Evolutionary conservation across 2,888 invertebrate genomes (phyloP).

Genomic region (Rapana venosa): DNA sequence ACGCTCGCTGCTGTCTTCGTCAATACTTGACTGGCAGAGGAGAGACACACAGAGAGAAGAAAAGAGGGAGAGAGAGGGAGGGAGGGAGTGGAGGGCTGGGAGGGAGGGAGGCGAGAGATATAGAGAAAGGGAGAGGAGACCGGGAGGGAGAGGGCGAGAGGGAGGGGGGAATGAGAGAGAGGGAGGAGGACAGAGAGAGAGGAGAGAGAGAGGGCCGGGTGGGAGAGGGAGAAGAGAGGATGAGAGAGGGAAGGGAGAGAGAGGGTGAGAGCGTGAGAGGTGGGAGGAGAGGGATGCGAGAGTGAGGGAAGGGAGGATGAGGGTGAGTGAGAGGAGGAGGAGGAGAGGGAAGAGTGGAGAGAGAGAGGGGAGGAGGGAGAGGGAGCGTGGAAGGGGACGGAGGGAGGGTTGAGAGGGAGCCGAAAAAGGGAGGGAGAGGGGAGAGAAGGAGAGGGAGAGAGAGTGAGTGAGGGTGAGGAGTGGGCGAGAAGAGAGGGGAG

Average conservation of each 20-base stretch:
- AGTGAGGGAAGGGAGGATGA: background rate
- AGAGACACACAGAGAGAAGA: no score
- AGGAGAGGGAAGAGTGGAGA: background rate
- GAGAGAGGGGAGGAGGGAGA: no score
- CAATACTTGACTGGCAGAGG: no score
- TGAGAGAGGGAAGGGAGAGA: background rate
- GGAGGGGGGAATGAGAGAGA: background rate
- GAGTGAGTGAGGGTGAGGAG: background rate
- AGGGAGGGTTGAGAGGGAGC: no score
- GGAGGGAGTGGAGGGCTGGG: background rate
- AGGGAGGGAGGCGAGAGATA: background rate
- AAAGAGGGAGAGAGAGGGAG: no score
- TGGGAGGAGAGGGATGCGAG: background rate
- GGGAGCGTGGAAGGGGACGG: no score
- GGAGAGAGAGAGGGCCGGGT: background rate
- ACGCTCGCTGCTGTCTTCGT: no score
- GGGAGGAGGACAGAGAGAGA: background rate
- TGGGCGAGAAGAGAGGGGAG: background rate
- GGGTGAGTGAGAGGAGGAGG: background rate
- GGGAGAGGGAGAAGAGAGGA: background rate
- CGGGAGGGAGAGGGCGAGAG: background rate
- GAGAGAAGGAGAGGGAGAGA: background rate
- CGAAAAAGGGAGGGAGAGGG: background rate
- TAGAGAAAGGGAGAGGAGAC: background rate
- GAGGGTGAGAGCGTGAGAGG: background rate